A percentile compares a stretch with the other conserved stretches of the same genome.
phyloP scores from a whole-genome alignment of 2,888 invertebrate genomes.

The Luffia ferchaultella region DNA sequence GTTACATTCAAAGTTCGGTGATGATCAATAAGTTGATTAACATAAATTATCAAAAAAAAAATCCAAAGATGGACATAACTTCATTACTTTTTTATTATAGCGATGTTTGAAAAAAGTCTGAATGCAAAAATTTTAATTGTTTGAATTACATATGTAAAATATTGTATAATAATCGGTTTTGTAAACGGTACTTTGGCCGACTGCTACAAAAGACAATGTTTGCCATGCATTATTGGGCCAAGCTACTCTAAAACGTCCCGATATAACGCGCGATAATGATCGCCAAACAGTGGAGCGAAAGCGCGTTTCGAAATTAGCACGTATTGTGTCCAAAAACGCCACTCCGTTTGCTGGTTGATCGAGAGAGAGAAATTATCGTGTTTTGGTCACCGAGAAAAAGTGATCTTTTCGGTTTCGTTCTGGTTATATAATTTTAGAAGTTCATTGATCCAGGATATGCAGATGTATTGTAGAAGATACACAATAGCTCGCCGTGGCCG shows the following conservation, averaged over 20 bases:
- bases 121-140: too few species aligned
- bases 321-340: not conserved
- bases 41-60: too few species aligned
- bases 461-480: too few species aligned
- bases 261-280: conserved; percentile 9
- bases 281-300: conserved; percentile 20
- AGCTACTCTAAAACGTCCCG: conserved; percentile 9
- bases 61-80: too few species aligned
- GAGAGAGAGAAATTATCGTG: not conserved
- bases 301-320: not conserved
- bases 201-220: conserved; percentile 15
- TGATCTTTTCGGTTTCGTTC: not conserved
- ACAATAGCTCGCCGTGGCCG: too few species aligned
- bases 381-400: not conserved
- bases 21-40: too few species aligned
- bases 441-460: not conserved
- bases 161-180: too few species aligned
- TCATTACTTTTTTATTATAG: too few species aligned
- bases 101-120: too few species aligned
- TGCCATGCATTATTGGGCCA: conserved; percentile 12
- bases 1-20: too few species aligned
- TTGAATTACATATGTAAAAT: too few species aligned
- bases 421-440: not conserved
- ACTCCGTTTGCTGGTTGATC: too few species aligned
- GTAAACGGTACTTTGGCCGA: not conserved